Conservation (phyloP, 1,140 invertebrate genomes). For the Conus ventricosus region DNA sequence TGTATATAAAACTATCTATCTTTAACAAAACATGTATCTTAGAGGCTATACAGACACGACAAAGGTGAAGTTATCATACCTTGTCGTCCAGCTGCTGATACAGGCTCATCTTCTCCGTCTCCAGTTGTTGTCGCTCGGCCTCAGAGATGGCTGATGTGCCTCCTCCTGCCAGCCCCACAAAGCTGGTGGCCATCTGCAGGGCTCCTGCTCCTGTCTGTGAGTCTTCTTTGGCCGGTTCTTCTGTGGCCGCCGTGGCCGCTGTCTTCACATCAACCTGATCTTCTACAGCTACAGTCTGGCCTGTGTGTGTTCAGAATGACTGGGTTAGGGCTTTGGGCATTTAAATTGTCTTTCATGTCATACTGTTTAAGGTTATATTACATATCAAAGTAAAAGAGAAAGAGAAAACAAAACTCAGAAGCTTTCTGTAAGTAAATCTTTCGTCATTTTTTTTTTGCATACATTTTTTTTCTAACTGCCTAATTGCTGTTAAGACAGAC, state of each 20-base stretch:
- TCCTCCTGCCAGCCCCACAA: conserved; percentile 53
- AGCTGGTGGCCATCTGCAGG: conserved; percentile 60
- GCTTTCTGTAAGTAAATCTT: no score
- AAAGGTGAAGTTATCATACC: conserved; percentile 50
- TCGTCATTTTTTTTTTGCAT: no score
- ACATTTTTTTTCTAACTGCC: no score
- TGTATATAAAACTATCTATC: no score
- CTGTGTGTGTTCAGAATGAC: conserved; percentile 71
- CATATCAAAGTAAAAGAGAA: no score
- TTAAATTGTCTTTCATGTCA: no score
- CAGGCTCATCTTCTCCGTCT: conserved; percentile 77
- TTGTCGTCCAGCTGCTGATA: conserved; percentile 99
- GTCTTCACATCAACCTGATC: conserved; percentile 92
- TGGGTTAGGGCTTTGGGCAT: no score
- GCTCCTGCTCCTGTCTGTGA: conserved; percentile 40
- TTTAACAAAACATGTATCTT: no score
- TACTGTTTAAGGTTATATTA: no score
- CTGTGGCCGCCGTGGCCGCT: conserved; percentile 73
- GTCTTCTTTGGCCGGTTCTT: conserved; percentile 54
- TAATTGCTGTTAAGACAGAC: no score
- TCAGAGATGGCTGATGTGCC: conserved; percentile 76
- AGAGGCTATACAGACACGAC: no score
- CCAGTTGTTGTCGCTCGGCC: conserved; percentile 87
- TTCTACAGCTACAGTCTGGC: conserved; percentile 92
- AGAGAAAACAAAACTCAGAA: no score